Evolutionary conservation across 2,888 invertebrate genomes (phyloP).

Genomic region (Drosophila algonquin): DNA sequence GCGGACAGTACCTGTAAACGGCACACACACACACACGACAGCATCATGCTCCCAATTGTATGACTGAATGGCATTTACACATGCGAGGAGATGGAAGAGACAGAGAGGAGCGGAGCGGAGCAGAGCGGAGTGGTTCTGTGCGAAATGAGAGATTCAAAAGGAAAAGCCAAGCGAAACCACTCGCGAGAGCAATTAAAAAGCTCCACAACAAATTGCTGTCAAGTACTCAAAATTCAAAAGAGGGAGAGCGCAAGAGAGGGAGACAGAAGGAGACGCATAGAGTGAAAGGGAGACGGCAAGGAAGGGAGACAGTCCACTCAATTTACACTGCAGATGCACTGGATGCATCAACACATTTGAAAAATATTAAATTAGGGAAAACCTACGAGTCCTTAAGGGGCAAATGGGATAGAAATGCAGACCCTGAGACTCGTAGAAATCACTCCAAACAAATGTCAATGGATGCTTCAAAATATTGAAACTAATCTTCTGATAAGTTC

Average conservation of each 20-base stretch:
- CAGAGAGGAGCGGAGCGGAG: not conserved
- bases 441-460: too few relatives aligned
- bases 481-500: too few relatives aligned
- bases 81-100: constrained; percentile 21
- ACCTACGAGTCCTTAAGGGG: too few relatives aligned
- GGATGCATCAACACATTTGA: constrained; percentile 1
- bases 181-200: constrained; percentile 67
- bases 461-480: too few relatives aligned
- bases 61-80: constrained; percentile 50
- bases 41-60: not conserved
- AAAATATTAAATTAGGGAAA: not conserved
- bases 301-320: constrained; percentile 4
- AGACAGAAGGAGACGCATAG: not conserved
- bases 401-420: too few relatives aligned
- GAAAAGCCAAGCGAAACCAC: constrained; percentile 51
- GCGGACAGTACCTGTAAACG: constrained; percentile 31
- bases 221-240: constrained; percentile 41
- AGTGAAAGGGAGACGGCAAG: not conserved
- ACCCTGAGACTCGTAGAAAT: too few relatives aligned
- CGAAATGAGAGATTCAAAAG: constrained; percentile 35
- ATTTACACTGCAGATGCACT: constrained; percentile 1
- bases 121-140: not conserved
- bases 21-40: not conserved
- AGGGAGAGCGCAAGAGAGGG: constrained; percentile 1
- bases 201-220: constrained; percentile 44